These are phyloP conservation scores for Acrossocheilus wenchowensis DNA, from an alignment of 2,797 vertebrate genomes.

Conservation along the genomic window DNA sequence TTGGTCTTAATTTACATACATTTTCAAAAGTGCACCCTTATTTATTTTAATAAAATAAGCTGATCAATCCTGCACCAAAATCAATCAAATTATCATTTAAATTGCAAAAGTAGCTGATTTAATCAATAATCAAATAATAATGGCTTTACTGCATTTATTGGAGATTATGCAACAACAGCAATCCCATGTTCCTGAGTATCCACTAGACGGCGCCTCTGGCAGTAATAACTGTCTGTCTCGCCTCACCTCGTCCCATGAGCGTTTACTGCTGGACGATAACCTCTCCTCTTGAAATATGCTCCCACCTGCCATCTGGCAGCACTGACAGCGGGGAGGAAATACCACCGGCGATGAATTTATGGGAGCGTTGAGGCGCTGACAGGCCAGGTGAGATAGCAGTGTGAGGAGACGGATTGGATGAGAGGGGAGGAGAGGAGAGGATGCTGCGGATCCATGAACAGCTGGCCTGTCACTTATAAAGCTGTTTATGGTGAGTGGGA, in stretches of 20 bases:
- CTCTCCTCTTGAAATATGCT: constrained; percentile 66
- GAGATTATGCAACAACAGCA: too few species aligned
- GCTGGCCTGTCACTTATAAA: constrained; percentile 15
- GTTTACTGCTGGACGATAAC: constrained; percentile 66
- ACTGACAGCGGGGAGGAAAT: constrained; percentile 75
- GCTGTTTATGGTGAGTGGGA: constrained; percentile 8
- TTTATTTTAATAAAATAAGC: neutral
- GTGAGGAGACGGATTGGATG: neutral
- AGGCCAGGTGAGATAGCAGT: constrained; percentile 62
- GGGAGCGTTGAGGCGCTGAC: constrained; percentile 71
- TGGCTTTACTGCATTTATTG: neutral
- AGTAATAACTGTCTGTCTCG: neutral
- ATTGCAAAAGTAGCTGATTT: neutral
- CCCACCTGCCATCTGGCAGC: constrained; percentile 65
- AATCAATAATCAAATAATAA: neutral
- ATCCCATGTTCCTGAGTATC: neutral
- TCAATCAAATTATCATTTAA: neutral
- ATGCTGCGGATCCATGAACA: neutral
- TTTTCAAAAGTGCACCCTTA: neutral
- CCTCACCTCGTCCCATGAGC: constrained; percentile 56
- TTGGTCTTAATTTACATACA: neutral
- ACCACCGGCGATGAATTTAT: constrained; percentile 68
- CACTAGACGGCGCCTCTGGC: constrained; percentile 19
- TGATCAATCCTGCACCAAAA: neutral
- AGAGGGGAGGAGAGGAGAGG: neutral